These are phyloP conservation scores for Automeris io DNA, from an alignment of 2,888 invertebrate genomes.

Conservation along the genomic window DNA sequence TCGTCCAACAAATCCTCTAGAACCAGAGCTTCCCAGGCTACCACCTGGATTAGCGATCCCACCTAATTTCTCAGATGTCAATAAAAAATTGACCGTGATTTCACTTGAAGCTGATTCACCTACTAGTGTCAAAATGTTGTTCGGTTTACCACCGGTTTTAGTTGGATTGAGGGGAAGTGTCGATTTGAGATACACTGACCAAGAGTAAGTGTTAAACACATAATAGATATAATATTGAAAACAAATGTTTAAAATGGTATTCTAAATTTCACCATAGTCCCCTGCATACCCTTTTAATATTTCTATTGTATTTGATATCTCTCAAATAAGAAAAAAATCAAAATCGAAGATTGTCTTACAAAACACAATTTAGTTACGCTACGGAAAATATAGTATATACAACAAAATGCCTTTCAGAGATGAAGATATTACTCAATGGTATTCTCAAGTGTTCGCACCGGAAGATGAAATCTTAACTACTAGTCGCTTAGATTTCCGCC, in stretches of 20 bases:
- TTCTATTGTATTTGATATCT: no score
- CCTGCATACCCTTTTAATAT: no score
- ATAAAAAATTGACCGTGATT: slow-evolving; percentile 70
- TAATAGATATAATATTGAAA: no score
- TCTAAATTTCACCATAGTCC: no score
- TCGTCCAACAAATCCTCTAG: slow-evolving; percentile 35
- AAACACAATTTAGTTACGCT: no score
- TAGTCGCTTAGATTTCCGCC: slow-evolving; percentile 89
- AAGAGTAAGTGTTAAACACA: slow-evolving; percentile 80
- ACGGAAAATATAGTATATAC: no score
- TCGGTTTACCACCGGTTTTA: slow-evolving; percentile 87
- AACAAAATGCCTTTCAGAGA: slow-evolving; percentile 54
- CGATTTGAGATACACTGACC: slow-evolving; percentile 90
- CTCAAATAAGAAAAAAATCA: no score
- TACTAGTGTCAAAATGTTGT: slow-evolving; percentile 87
- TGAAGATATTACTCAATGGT: slow-evolving; percentile 85
- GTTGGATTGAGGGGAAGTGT: slow-evolving; percentile 92
- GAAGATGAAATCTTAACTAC: slow-evolving; percentile 91
- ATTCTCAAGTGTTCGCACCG: slow-evolving; percentile 90
- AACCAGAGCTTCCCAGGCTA: slow-evolving; percentile 31
- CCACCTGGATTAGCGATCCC: slow-evolving; percentile 45
- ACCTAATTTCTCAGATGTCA: slow-evolving; percentile 48
- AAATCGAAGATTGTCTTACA: no score
- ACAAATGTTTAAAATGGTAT: no score
- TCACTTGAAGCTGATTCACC: slow-evolving; percentile 86